A percentile compares a stretch with the other conserved stretches of the same genome.
These are phyloP conservation scores for Leptobrachium leishanense DNA, from an alignment of 2,113 vertebrate species.

Conservation along the genomic window DNA sequence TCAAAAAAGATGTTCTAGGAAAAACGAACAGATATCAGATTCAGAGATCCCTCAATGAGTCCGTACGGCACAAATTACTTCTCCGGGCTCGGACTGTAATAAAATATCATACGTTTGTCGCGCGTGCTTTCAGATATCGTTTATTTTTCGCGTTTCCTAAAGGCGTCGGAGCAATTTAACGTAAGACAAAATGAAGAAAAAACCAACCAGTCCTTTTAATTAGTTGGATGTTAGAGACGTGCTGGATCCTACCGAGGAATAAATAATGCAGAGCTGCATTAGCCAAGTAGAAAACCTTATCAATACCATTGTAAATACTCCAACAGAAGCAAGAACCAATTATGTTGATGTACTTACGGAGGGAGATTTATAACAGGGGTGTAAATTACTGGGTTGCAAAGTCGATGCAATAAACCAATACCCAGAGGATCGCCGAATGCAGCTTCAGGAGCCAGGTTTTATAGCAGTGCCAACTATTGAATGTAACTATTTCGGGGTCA, in stretches of 20 bases:
- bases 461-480: too few species aligned
- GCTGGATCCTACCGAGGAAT: not conserved
- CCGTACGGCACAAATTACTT: not conserved
- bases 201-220: constrained; percentile 17
- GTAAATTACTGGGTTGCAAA: not conserved
- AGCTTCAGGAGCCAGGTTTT: too few species aligned
- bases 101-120: constrained; percentile 6
- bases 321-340: constrained; percentile 21
- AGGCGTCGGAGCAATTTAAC: constrained; percentile 17
- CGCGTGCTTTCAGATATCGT: not conserved
- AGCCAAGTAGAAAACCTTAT: constrained; percentile 31
- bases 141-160: constrained; percentile 25
- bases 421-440: too few species aligned
- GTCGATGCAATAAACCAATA: not conserved
- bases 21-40: not conserved
- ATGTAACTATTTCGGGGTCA: too few species aligned
- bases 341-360: constrained; percentile 22
- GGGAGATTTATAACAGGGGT: constrained; percentile 15
- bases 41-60: not conserved
- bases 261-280: constrained; percentile 32
- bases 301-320: constrained; percentile 12
- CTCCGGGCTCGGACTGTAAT: not conserved
- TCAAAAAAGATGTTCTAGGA: not conserved
- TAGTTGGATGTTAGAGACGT: constrained; percentile 7
- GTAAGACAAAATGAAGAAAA: not conserved